Conservation (phyloP, 2,797 vertebrate species). For the Poecilia gillii region DNA sequence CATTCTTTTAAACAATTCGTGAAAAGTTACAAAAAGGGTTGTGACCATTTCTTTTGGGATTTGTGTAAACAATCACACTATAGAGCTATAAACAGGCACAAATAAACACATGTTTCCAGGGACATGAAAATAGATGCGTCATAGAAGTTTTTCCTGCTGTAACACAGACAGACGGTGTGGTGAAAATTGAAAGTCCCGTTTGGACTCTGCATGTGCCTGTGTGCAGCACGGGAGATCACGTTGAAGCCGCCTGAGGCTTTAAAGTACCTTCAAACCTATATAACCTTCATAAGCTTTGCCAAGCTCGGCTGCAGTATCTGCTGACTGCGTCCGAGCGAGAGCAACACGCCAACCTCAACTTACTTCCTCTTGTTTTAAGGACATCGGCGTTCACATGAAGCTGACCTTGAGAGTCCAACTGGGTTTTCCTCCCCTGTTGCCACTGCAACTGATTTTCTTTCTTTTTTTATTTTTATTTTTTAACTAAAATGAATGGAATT, state of each 20-base stretch:
- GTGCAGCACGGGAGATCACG: not conserved
- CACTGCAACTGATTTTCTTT: not conserved
- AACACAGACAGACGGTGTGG: not conserved
- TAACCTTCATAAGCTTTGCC: slow-evolving; percentile 1
- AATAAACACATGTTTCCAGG: not conserved
- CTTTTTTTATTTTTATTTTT: not conserved
- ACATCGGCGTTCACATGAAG: not conserved
- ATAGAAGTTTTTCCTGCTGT: not conserved
- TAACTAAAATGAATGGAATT: not conserved
- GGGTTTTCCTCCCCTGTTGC: not conserved
- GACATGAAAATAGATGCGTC: not conserved
- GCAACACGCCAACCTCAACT: not conserved
- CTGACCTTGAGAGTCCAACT: not conserved
- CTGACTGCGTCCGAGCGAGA: not conserved
- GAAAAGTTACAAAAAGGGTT: not conserved
- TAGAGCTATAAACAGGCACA: not conserved
- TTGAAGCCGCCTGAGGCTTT: not conserved
- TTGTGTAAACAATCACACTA: not conserved
- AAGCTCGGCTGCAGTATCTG: not conserved
- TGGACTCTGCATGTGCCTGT: not conserved
- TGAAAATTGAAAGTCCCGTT: not conserved
- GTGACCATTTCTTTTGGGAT: not conserved
- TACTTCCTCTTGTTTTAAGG: not conserved
- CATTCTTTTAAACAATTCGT: not conserved
- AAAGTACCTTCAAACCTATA: slow-evolving; percentile 1